These are phyloP conservation scores for Halcyon leucocephala DNA, from an alignment of 2,797 vertebrate species.

Conservation along the genomic window DNA sequence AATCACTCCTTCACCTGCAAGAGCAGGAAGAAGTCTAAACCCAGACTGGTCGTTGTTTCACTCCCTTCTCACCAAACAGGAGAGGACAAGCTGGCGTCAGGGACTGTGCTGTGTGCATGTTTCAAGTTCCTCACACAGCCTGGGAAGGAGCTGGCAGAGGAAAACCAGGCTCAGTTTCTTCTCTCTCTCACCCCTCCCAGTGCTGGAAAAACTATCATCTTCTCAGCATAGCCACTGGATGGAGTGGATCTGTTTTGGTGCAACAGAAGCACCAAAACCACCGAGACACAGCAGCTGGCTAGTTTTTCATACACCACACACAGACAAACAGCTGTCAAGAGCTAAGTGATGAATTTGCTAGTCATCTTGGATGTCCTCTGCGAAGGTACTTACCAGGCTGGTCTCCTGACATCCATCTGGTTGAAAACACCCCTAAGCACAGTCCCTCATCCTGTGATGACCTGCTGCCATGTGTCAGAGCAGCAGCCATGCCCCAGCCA, in stretches of 20 bases:
- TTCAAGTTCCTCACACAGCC: not conserved
- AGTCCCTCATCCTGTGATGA: not conserved
- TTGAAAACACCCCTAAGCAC: not conserved
- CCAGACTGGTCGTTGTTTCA: not conserved
- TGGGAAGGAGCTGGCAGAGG: not conserved
- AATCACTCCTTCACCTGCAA: not conserved
- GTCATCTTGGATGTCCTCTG: not conserved
- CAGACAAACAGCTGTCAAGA: rapidly evolving
- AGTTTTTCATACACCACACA: not conserved
- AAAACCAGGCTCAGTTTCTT: not conserved
- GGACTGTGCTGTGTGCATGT: not conserved
- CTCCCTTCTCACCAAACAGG: not conserved
- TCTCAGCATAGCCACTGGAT: not conserved
- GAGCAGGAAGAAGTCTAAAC: not conserved
- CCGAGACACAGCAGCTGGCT: not conserved
- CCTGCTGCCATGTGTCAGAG: not conserved
- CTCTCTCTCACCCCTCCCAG: not conserved
- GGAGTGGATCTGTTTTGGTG: not conserved
- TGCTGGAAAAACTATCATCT: not conserved
- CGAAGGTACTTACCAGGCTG: not conserved
- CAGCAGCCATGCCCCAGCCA: not conserved
- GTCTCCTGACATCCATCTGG: not conserved
- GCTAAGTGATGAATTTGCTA: not conserved
- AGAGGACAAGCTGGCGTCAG: not conserved
- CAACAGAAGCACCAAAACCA: not conserved